Percentiles rank a stretch among this genome's conserved stretches.
Evolutionary conservation across 2,888 invertebrate species (phyloP).

Genomic region (Eristalis intricaria): DNA sequence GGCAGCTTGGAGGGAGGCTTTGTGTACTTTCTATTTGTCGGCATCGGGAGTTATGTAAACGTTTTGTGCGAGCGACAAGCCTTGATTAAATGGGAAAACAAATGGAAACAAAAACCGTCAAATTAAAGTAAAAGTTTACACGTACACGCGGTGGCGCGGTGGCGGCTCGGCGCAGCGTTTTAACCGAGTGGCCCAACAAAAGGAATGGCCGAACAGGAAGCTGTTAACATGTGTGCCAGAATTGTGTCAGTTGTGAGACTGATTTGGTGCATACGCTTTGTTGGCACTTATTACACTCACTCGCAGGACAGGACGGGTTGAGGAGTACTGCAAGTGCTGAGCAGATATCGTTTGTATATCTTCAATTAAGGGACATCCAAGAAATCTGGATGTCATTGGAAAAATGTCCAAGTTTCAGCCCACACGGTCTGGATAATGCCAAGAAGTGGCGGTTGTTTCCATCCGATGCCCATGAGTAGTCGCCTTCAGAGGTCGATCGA

Average conservation of each 20-base stretch:
- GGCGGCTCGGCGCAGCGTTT: background rate
- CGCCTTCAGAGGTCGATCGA: background rate
- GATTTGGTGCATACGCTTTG: background rate
- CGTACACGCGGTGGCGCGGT: background rate
- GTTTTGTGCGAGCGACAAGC: slow-evolving; percentile 20
- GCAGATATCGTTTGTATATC: too few species aligned
- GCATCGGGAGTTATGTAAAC: slow-evolving; percentile 28
- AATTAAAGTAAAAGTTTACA: slow-evolving; percentile 18
- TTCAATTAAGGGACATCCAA: too few species aligned
- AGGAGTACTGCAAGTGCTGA: too few species aligned
- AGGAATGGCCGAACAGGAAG: background rate
- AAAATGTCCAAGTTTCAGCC: too few species aligned
- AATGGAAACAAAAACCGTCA: slow-evolving; percentile 1
- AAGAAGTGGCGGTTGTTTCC: background rate
- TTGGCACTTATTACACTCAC: background rate
- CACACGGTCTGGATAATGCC: too few species aligned
- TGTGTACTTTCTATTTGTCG: slow-evolving; percentile 32
- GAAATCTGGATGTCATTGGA: too few species aligned
- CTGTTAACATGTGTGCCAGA: background rate
- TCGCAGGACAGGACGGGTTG: background rate
- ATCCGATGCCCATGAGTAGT: background rate
- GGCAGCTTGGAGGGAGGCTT: background rate
- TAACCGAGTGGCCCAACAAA: background rate
- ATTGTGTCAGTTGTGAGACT: background rate
- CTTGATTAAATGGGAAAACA: background rate